Conservation (phyloP, 2,797 vertebrate species). For the Rhynchonycteris naso region DNA sequence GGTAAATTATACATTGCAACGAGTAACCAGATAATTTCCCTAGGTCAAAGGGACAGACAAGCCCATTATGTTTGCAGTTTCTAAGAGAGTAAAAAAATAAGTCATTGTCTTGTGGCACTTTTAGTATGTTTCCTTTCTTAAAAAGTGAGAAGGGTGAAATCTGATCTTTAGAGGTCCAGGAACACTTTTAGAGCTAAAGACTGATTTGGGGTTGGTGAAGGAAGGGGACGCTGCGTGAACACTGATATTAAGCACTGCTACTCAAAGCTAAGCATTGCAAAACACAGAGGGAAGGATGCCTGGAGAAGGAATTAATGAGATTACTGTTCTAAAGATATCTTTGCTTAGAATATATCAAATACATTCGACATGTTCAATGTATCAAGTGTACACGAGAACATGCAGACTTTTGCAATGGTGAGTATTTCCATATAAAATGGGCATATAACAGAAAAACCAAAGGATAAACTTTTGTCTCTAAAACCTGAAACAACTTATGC, state of each 20-base stretch:
- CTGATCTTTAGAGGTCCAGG: constrained; percentile 1
- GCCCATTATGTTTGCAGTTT: neutral
- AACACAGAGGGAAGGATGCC: neutral
- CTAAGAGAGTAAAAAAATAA: neutral
- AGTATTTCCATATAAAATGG: constrained; percentile 20
- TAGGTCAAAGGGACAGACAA: neutral
- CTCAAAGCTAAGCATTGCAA: neutral
- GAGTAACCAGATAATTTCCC: constrained; percentile 55
- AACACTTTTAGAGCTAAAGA: constrained; percentile 6
- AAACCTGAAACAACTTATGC: constrained; percentile 5
- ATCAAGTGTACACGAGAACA: neutral
- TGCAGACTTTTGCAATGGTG: neutral
- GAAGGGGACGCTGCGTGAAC: neutral
- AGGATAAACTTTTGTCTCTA: neutral
- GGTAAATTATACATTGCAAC: neutral
- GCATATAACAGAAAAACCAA: neutral
- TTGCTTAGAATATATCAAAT: neutral
- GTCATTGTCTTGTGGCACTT: neutral
- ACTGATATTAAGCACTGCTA: neutral
- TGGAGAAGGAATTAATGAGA: neutral
- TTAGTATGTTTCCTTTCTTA: neutral
- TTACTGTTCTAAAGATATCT: neutral
- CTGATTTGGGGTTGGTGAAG: neutral
- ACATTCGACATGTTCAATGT: neutral
- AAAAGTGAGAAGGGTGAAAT: constrained; percentile 8